phyloP scores from a whole-genome alignment of 2,797 vertebrate species.

The Megaceryle alcyon region DNA sequence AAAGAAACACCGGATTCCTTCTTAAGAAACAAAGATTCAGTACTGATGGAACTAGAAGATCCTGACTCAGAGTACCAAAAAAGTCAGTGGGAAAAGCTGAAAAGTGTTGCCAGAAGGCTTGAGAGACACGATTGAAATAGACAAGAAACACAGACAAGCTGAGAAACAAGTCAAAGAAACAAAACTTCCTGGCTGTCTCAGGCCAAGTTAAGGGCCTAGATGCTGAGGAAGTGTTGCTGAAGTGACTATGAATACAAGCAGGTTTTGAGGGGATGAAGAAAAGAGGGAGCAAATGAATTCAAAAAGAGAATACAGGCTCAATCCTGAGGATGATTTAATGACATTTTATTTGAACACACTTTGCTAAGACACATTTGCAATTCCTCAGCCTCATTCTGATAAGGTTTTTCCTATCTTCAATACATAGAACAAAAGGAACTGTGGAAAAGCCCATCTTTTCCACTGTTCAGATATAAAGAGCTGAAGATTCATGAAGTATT shows the following conservation, averaged over 20 bases:
- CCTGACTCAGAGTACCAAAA: not conserved
- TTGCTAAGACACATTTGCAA: not conserved
- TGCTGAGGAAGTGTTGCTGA: not conserved
- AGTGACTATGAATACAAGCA: not conserved
- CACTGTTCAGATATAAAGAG: not conserved
- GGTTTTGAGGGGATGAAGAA: not conserved
- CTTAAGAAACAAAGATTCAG: not conserved
- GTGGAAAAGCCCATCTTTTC: not conserved
- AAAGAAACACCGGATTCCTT: not conserved
- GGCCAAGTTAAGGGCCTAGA: not conserved
- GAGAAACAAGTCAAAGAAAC: constrained; percentile 27
- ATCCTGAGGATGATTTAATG: not conserved
- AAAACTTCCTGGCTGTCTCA: not conserved
- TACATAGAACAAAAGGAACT: not conserved
- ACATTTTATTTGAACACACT: not conserved
- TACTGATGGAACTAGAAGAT: not conserved
- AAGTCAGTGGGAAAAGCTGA: not conserved
- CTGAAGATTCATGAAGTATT: not conserved
- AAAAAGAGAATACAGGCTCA: not conserved
- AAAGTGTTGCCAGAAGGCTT: not conserved
- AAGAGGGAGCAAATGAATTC: not conserved
- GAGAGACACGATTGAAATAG: not conserved
- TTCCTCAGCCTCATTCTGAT: not conserved
- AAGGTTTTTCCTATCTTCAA: not conserved
- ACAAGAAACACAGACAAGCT: constrained; percentile 46